phyloP scores from a whole-genome alignment of 2,797 vertebrate species.

The Poliocrania exsul region DNA sequence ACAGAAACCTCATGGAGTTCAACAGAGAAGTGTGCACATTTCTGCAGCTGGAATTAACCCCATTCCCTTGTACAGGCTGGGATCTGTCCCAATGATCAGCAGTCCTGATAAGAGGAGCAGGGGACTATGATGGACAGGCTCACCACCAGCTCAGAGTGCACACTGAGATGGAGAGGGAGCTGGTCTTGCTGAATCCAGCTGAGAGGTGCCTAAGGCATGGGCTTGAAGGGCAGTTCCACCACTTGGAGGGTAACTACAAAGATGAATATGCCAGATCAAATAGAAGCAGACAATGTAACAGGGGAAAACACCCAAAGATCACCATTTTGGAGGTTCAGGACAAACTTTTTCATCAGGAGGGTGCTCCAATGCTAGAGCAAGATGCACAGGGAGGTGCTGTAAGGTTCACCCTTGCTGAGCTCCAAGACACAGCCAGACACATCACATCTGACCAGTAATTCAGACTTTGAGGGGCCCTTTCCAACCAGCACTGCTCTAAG shows the following conservation, averaged over 20 bases:
- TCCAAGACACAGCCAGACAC: not conserved
- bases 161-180: not conserved
- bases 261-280: not conserved
- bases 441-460: not conserved
- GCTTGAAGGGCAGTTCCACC: not conserved
- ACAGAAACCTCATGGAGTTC: not conserved
- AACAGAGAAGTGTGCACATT: not conserved
- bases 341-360: not conserved
- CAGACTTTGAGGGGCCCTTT: not conserved
- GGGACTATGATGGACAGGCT: not conserved
- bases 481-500: not conserved
- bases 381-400: not conserved
- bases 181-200: not conserved
- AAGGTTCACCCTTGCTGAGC: not conserved
- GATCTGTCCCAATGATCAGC: not conserved
- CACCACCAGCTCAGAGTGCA: not conserved
- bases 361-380: not conserved
- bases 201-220: not conserved
- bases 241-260: not conserved
- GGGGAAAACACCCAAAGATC: not conserved
- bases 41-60: not conserved
- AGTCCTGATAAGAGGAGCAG: not conserved
- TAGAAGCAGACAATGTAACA: not conserved
- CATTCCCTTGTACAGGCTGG: not conserved
- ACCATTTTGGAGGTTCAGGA: not conserved